phyloP scores from a whole-genome alignment of 2,888 invertebrate genomes.

The Polylopha cassiicola region DNA sequence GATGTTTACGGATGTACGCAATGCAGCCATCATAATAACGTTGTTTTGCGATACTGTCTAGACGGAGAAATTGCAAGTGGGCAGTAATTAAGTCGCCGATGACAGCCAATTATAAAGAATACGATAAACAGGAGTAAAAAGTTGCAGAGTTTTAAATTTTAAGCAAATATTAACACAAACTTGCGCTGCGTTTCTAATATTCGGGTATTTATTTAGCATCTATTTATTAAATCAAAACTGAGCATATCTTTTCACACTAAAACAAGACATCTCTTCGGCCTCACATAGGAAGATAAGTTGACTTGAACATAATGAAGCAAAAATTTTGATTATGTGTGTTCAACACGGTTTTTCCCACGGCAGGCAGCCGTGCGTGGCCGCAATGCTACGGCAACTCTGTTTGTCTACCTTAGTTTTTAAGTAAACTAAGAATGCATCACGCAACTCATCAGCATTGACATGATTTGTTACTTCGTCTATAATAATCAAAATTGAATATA shows the following conservation, averaged over 20 bases:
- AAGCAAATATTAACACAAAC: too few relatives aligned
- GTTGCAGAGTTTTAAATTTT: too few relatives aligned
- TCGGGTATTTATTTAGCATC: too few relatives aligned
- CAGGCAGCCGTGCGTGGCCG: slow-evolving; percentile 61
- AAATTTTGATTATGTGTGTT: slow-evolving; percentile 58
- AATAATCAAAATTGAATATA: too few relatives aligned
- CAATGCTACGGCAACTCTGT: slow-evolving; percentile 62
- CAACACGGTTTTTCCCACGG: slow-evolving; percentile 65
- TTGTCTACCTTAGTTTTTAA: slow-evolving; percentile 47
- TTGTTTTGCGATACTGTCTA: slow-evolving; percentile 44
- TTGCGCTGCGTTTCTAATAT: too few relatives aligned
- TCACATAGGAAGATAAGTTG: not conserved
- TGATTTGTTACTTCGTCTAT: too few relatives aligned
- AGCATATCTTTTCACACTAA: too few relatives aligned
- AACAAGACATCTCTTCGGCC: too few relatives aligned
- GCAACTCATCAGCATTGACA: slow-evolving; percentile 41
- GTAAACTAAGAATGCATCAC: slow-evolving; percentile 45
- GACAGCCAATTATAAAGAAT: slow-evolving; percentile 29
- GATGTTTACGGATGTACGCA: slow-evolving; percentile 42
- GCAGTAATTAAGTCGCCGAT: slow-evolving; percentile 48
- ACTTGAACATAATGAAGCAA: slow-evolving; percentile 45
- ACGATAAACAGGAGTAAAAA: too few relatives aligned
- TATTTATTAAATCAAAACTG: too few relatives aligned
- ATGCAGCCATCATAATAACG: slow-evolving; percentile 38
- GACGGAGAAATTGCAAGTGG: slow-evolving; percentile 53